These are phyloP conservation scores for Albula glossodonta DNA, from an alignment of 2,113 vertebrate species.

Conservation along the genomic window DNA sequence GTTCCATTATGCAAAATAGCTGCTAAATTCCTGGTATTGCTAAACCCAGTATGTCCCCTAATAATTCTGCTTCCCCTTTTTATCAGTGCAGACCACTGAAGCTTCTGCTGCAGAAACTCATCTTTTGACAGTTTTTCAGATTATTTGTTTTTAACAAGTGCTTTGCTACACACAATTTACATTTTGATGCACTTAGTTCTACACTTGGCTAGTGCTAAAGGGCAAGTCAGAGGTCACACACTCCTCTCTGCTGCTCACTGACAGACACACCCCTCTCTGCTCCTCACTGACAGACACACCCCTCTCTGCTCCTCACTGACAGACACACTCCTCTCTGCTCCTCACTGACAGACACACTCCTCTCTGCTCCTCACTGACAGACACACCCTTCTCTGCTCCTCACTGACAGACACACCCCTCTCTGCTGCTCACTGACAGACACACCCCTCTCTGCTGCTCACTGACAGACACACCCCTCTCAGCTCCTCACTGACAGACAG, in stretches of 20 bases:
- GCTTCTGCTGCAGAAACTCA: conserved; percentile 8
- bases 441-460: too few relatives aligned
- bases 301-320: too few relatives aligned
- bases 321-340: too few relatives aligned
- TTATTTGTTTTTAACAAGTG: conserved; percentile 11
- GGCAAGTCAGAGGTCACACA: neutral
- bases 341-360: too few relatives aligned
- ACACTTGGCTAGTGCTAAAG: neutral
- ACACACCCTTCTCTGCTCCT: too few relatives aligned
- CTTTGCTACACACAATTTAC: conserved; percentile 18
- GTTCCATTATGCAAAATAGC: neutral
- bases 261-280: neutral
- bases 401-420: neutral
- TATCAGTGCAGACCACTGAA: too few relatives aligned
- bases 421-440: too few relatives aligned
- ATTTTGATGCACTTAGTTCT: neutral
- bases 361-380: too few relatives aligned
- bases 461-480: neutral
- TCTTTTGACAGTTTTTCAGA: conserved; percentile 31
- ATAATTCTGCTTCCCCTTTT: too few relatives aligned
- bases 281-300: too few relatives aligned
- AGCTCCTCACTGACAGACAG: neutral
- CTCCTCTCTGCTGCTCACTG: neutral
- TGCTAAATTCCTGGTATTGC: too few relatives aligned
- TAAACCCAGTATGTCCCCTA: too few relatives aligned